These are phyloP conservation scores for Planococcus citri DNA, from an alignment of 1,140 invertebrate species.

Conservation along the genomic window DNA sequence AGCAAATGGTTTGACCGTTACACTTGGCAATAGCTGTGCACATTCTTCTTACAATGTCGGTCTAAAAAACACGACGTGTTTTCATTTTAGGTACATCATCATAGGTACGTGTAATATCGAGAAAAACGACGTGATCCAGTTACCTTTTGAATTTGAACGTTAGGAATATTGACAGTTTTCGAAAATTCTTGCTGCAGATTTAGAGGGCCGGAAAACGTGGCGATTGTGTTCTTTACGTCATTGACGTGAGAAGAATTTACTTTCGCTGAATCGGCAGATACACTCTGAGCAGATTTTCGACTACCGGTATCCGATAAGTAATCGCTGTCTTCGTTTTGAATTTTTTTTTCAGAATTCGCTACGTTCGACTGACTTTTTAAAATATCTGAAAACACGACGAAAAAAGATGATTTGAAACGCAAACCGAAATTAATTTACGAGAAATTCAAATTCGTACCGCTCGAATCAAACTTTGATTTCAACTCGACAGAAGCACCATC, in stretches of 20 bases:
- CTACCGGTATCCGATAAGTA: no score
- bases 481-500: background rate
- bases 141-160: slow-evolving; percentile 54
- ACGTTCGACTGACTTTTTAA: background rate
- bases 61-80: slow-evolving; percentile 32
- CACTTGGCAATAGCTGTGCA: slow-evolving; percentile 56
- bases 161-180: slow-evolving; percentile 69
- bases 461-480: background rate
- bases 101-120: no score
- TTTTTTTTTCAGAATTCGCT: background rate
- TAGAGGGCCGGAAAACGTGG: slow-evolving; percentile 37
- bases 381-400: background rate
- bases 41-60: slow-evolving; percentile 53
- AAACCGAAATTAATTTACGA: background rate
- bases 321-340: background rate
- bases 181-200: slow-evolving; percentile 76
- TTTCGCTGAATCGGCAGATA: no score
- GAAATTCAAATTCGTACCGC: background rate
- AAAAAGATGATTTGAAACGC: background rate
- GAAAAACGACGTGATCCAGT: slow-evolving; percentile 22
- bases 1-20: slow-evolving; percentile 55
- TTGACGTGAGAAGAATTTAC: background rate
- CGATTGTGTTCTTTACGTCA: background rate
- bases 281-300: no score
- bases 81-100: slow-evolving; percentile 35